phyloP scores from a whole-genome alignment of 2,888 invertebrate species.

The Drosophila colorata region DNA sequence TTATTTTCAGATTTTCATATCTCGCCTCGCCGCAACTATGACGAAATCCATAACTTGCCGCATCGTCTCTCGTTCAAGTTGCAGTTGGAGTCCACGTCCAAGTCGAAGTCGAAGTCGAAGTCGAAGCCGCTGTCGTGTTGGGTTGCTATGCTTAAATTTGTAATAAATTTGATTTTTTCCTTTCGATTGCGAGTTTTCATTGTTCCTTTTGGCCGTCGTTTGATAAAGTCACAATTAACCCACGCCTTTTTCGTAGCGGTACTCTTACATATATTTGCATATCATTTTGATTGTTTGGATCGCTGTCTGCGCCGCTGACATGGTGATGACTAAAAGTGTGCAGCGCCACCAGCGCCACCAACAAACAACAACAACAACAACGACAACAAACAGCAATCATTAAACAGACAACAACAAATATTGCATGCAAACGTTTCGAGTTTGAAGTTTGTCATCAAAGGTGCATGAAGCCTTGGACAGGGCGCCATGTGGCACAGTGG shows the following conservation, averaged over 20 bases:
- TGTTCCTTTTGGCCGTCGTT: slow-evolving; percentile 57
- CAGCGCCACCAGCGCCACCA: slow-evolving; percentile 51
- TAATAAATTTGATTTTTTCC: slow-evolving; percentile 81
- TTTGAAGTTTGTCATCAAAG: slow-evolving; percentile 81
- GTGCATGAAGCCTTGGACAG: slow-evolving; percentile 55
- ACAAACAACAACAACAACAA: slow-evolving; percentile 44
- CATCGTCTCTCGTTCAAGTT: slow-evolving; percentile 42
- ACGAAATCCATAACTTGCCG: slow-evolving; percentile 82
- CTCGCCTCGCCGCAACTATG: slow-evolving; percentile 62
- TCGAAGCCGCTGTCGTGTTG: slow-evolving; percentile 43
- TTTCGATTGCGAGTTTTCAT: slow-evolving; percentile 77
- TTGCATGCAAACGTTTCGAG: slow-evolving; percentile 73
- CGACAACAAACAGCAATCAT: slow-evolving; percentile 61
- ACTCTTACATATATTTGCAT: slow-evolving; percentile 83
- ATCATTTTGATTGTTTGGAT: slow-evolving; percentile 80
- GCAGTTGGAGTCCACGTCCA: slow-evolving; percentile 22
- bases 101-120: slow-evolving; percentile 28
- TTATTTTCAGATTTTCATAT: slow-evolving; percentile 74
- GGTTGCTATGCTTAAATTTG: slow-evolving; percentile 80
- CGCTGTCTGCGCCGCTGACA: slow-evolving; percentile 61
- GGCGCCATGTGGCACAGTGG: slow-evolving; percentile 46
- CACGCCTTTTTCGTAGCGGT: slow-evolving; percentile 83
- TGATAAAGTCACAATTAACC: slow-evolving; percentile 83
- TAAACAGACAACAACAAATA: slow-evolving; percentile 65
- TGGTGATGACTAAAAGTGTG: slow-evolving; percentile 79